Percentiles rank a stretch among this genome's conserved stretches.
phyloP scores from a whole-genome alignment of 1,140 invertebrate genomes.

The Lethrus apterus region DNA sequence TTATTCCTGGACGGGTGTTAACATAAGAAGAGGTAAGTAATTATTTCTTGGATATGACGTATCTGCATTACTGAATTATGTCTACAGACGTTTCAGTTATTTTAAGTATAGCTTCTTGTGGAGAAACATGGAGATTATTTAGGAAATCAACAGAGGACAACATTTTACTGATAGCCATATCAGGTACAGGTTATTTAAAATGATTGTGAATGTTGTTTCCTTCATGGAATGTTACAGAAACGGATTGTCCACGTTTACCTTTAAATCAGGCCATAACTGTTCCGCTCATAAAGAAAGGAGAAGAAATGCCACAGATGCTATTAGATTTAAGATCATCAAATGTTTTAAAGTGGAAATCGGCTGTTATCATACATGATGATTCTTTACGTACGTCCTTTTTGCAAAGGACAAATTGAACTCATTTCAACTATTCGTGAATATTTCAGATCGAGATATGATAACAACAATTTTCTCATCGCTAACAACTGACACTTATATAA shows the following conservation, averaged over 20 bases:
- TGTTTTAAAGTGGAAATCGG: conserved; percentile 59
- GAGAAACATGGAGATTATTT: conserved; percentile 61
- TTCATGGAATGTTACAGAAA: conserved; percentile 26
- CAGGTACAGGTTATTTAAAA: conserved; percentile 40
- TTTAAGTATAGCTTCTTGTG: conserved; percentile 60
- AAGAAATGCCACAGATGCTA: conserved; percentile 67
- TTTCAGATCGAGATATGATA: conserved; percentile 52
- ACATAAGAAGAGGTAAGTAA: conserved; percentile 54
- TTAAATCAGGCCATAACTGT: conserved; percentile 57
- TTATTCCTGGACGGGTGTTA: conserved; percentile 55
- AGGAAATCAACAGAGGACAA: conserved; percentile 50
- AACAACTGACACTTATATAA: conserved; percentile 42
- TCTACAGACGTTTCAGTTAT: conserved; percentile 58
- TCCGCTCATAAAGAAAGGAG: conserved; percentile 53
- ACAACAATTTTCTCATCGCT: conserved; percentile 52
- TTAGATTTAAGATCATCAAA: conserved; percentile 58
- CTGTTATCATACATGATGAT: conserved; percentile 62
- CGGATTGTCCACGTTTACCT: conserved; percentile 65
- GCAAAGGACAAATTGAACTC: neutral
- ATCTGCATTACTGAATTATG: neutral
- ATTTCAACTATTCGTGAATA: neutral
- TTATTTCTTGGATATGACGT: conserved; percentile 1
- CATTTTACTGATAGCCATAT: conserved; percentile 58
- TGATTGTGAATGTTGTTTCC: neutral
- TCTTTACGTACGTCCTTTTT: conserved; percentile 62